Conservation (phyloP, 2,797 vertebrate species). For the Rhinophrynus dorsalis region DNA sequence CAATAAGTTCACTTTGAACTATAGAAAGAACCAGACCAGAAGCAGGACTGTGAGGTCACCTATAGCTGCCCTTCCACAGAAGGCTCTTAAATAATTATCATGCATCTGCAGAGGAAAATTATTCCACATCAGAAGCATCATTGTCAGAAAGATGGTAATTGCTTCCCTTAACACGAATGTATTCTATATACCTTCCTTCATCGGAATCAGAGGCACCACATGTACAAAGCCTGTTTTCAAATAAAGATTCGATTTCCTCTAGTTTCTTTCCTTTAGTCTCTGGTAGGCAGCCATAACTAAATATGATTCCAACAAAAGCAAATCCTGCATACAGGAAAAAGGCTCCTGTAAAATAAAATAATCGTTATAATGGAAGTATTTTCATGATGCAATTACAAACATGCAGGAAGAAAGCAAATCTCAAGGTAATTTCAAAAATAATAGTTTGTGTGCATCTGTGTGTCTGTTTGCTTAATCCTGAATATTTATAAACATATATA, state of each 20-base stretch:
- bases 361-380: no score
- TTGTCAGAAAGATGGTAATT: constrained; percentile 99
- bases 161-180: constrained; percentile 97
- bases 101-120: constrained; percentile 66
- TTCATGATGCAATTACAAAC: no score
- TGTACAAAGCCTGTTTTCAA: constrained; percentile 89
- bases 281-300: constrained; percentile 92
- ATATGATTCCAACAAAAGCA: constrained; percentile 84
- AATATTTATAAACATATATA: no score
- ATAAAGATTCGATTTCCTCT: constrained; percentile 95
- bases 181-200: constrained; percentile 94
- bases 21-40: constrained; percentile 69
- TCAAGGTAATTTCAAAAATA: no score
- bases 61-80: constrained; percentile 64
- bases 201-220: constrained; percentile 90
- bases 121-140: constrained; percentile 96
- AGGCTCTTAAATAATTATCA: constrained; percentile 64
- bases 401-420: no score
- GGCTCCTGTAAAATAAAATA: constrained; percentile 74
- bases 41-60: constrained; percentile 72
- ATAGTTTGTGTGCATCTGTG: no score
- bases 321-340: constrained; percentile 94
- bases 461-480: no score
- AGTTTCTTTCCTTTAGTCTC: constrained; percentile 94
- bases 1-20: constrained; percentile 61